phyloP scores from a whole-genome alignment of 2,797 vertebrate species.

The Bradypodion ventrale region DNA sequence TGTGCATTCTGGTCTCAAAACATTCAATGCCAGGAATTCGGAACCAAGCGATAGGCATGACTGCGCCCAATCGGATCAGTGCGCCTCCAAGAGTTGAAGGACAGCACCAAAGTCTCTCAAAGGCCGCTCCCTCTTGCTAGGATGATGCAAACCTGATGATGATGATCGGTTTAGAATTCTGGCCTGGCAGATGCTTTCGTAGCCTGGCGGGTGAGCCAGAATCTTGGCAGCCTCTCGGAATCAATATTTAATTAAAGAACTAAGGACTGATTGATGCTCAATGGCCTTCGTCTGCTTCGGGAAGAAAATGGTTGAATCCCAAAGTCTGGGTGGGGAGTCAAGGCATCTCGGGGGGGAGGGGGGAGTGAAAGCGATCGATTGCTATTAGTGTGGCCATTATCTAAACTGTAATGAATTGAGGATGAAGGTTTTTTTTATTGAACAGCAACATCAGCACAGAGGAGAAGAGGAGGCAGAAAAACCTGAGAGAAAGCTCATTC shows the following conservation, averaged over 20 bases:
- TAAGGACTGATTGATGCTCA: conserved; percentile 55
- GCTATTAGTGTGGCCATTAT: not conserved
- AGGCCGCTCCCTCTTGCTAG: too few relatives aligned
- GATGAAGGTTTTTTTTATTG: not conserved
- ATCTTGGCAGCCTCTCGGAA: conserved; percentile 32
- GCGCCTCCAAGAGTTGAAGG: too few relatives aligned
- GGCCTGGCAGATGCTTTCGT: accelerated
- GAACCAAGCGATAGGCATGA: too few relatives aligned
- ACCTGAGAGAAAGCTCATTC: not conserved
- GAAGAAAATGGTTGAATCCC: conserved; percentile 25
- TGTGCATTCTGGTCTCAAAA: not conserved
- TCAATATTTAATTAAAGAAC: conserved; percentile 72
- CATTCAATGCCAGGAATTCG: too few relatives aligned
- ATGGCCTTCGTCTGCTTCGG: not conserved
- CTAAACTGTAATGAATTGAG: conserved; percentile 9
- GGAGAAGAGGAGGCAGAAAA: not conserved
- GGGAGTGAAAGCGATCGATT: not conserved
- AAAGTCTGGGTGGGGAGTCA: not conserved
- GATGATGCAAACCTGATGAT: not conserved
- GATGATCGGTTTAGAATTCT: not conserved
- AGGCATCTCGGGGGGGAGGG: not conserved
- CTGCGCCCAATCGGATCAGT: too few relatives aligned
- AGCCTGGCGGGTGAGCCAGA: conserved; percentile 22
- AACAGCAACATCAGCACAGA: not conserved
- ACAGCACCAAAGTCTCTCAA: not conserved